Evolutionary conservation across 2,113 vertebrate genomes (phyloP).

Genomic region (Gracilinanus agilis): DNA sequence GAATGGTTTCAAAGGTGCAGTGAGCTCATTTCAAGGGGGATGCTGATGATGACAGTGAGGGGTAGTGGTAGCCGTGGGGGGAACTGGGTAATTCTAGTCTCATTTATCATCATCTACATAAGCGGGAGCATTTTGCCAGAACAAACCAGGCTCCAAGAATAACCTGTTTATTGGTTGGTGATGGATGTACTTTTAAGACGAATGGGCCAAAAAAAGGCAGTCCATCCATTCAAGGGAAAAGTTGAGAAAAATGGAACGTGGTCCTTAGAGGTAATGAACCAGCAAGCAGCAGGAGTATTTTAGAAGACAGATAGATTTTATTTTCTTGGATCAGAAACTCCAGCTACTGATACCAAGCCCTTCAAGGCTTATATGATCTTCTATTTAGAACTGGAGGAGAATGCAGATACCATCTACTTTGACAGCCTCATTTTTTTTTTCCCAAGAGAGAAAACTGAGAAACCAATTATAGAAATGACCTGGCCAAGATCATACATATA

Average conservation of each 20-base stretch:
- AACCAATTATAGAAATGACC: background rate
- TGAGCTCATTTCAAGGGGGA: conserved; percentile 69
- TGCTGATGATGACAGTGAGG: conserved; percentile 49
- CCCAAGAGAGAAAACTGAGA: no score
- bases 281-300: conserved; percentile 20
- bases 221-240: conserved; percentile 54
- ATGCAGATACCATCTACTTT: background rate
- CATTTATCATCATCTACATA: conserved; percentile 44
- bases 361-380: background rate
- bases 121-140: conserved; percentile 68
- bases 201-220: conserved; percentile 26
- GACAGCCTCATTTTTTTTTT: background rate
- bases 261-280: conserved; percentile 36
- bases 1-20: conserved; percentile 64
- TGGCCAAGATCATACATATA: background rate
- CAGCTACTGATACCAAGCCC: background rate
- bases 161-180: conserved; percentile 66
- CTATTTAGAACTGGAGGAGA: background rate
- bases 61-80: conserved; percentile 49
- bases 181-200: conserved; percentile 62
- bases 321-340: background rate
- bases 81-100: conserved; percentile 58
- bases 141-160: conserved; percentile 77
- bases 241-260: conserved; percentile 47
- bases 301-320: background rate